Evolutionary conservation across 1,140 invertebrate genomes (phyloP).

Genomic region (Apis florea): DNA sequence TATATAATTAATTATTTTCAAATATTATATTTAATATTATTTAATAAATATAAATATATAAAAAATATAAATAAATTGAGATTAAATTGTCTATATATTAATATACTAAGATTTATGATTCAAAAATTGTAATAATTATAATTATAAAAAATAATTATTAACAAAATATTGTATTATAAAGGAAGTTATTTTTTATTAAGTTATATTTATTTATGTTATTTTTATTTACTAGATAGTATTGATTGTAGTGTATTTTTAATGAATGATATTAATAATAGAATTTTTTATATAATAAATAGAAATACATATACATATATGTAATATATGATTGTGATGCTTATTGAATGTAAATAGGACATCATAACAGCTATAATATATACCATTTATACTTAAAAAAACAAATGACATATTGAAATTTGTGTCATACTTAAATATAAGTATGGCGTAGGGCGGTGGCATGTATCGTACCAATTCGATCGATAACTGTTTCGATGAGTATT

Average conservation of each 20-base stretch:
- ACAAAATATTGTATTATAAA: neutral
- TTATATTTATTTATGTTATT: neutral
- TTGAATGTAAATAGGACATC: conserved; percentile 3
- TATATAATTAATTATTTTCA: neutral
- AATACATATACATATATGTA: neutral
- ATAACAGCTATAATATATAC: neutral
- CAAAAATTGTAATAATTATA: neutral
- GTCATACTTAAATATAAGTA: conserved; percentile 49
- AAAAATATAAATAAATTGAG: neutral
- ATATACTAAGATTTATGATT: neutral
- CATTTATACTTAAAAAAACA: neutral
- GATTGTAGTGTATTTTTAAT: neutral
- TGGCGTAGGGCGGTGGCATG: conserved; percentile 44
- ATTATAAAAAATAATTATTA: no score
- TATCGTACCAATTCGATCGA: conserved; percentile 38
- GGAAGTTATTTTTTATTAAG: neutral
- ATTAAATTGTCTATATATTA: neutral
- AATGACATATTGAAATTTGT: conserved; percentile 23
- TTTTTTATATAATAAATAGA: neutral
- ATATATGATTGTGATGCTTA: no score
- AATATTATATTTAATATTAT: neutral
- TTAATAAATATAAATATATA: neutral
- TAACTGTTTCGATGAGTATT: conserved; percentile 27
- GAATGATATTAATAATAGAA: neutral
- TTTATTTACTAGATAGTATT: neutral